Conservation (phyloP, 2,888 invertebrate species). For the Bhutanitis thaidina region DNA sequence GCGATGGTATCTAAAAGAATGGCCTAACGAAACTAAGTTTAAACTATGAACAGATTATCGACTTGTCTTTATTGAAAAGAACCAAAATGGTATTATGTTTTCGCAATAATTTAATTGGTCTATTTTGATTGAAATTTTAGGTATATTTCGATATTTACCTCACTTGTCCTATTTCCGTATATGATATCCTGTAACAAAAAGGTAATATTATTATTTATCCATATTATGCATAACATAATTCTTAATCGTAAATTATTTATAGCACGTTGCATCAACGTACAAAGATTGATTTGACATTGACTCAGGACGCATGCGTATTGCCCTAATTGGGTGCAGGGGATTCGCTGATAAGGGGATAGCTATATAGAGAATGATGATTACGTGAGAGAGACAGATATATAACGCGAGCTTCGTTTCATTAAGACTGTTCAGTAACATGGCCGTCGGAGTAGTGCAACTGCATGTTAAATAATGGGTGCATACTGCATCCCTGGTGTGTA, state of each 20-base stretch:
- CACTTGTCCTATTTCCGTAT: neutral
- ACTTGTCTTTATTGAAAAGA: too few relatives aligned
- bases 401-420: constrained; percentile 40
- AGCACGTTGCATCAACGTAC: constrained; percentile 72
- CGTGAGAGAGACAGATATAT: constrained; percentile 42
- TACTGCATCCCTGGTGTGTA: too few relatives aligned
- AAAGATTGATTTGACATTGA: constrained; percentile 79
- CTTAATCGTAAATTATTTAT: constrained; percentile 28
- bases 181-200: constrained; percentile 21
- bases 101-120: too few relatives aligned
- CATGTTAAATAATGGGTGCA: constrained; percentile 31
- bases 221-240: constrained; percentile 4
- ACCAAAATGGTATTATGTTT: too few relatives aligned
- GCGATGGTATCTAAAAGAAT: constrained; percentile 24
- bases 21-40: too few relatives aligned
- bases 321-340: constrained; percentile 62
- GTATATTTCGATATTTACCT: constrained; percentile 2
- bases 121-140: too few relatives aligned
- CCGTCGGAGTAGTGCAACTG: constrained; percentile 66
- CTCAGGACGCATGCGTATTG: constrained; percentile 74
- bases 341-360: constrained; percentile 40
- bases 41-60: too few relatives aligned
- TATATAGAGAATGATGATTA: constrained; percentile 32
- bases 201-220: neutral
- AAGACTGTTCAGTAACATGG: constrained; percentile 60